phyloP scores from a whole-genome alignment of 1,140 invertebrate species.

The Drosophila willistoni region DNA sequence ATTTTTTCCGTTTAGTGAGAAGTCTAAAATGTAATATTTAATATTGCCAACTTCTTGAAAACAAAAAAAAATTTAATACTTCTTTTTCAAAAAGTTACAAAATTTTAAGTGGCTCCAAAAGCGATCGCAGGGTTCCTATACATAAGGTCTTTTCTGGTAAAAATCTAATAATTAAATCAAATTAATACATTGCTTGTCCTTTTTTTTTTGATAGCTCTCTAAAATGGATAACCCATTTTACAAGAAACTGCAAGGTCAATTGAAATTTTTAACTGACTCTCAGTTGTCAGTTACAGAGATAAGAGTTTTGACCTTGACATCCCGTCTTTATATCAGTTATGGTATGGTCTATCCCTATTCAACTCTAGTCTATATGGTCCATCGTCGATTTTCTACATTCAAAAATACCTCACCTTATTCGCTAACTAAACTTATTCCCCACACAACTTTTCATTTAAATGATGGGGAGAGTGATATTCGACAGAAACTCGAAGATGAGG shows the following conservation, averaged over 20 bases:
- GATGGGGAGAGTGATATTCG: conserved; percentile 59
- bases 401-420: conserved; percentile 56
- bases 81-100: no score
- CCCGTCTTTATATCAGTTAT: background rate
- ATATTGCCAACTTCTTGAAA: conserved; percentile 46
- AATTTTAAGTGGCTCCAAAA: conserved; percentile 34
- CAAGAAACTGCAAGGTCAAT: background rate
- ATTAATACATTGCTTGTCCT: conserved; percentile 38
- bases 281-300: background rate
- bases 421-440: conserved; percentile 77
- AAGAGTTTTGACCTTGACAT: background rate
- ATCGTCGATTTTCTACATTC: conserved; percentile 49
- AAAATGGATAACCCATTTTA: conserved; percentile 31
- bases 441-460: conserved; percentile 60
- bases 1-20: conserved; percentile 24
- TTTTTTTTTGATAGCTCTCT: conserved; percentile 31
- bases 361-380: conserved; percentile 23
- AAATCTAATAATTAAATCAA: no score
- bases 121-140: conserved; percentile 10
- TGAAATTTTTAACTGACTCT: background rate
- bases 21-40: conserved; percentile 67
- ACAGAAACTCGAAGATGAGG: conserved; percentile 67
- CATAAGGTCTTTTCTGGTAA: conserved; percentile 5
- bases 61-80: no score
- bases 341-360: background rate